phyloP scores from a whole-genome alignment of 2,113 vertebrate species.

The Ophiodon elongatus region DNA sequence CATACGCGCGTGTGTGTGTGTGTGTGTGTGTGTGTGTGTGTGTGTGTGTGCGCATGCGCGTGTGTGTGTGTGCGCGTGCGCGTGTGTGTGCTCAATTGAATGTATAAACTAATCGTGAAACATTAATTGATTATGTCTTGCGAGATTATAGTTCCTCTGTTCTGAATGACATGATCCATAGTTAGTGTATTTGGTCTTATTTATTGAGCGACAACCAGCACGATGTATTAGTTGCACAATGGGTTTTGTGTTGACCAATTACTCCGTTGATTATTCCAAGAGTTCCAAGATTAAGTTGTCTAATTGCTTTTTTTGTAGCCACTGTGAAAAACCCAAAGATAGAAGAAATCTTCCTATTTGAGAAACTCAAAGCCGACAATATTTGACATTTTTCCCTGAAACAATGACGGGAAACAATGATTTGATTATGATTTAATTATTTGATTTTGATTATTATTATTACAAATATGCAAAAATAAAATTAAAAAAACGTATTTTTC shows the following conservation, averaged over 20 bases:
- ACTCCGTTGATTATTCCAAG: too few relatives aligned
- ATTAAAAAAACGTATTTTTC: neutral
- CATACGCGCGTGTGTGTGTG: neutral
- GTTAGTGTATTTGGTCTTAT: neutral
- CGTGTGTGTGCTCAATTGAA: neutral
- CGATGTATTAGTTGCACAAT: neutral
- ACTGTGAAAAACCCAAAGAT: neutral
- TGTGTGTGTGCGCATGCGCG: too few relatives aligned
- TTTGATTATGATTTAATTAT: neutral
- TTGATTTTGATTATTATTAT: too few relatives aligned
- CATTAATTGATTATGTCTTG: neutral
- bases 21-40: neutral
- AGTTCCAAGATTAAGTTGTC: too few relatives aligned
- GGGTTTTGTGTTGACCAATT: neutral
- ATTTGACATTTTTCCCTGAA: neutral
- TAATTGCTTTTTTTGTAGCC: too few relatives aligned
- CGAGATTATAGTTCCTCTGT: neutral
- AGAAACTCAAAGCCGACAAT: neutral
- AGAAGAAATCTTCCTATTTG: too few relatives aligned
- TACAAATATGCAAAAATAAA: neutral
- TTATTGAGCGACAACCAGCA: neutral
- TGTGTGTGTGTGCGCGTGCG: too few relatives aligned
- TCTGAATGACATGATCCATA: neutral
- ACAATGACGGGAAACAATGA: neutral
- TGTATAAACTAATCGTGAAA: neutral